Evolutionary conservation across 2,888 invertebrate species (phyloP).

Genomic region (Trichacis sp.): DNA sequence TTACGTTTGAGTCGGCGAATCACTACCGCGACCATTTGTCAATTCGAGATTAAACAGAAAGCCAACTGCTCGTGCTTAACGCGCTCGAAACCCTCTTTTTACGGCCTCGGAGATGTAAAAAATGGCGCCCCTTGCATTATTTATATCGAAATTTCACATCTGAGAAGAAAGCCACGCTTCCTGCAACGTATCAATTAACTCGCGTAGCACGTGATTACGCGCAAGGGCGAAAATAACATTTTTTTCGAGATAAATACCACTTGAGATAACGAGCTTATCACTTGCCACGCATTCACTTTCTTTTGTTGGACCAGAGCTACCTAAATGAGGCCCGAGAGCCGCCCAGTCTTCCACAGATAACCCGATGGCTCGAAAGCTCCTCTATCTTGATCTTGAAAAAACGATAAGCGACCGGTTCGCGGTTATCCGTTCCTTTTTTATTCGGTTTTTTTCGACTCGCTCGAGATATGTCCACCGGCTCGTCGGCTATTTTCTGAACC

Average conservation of each 20-base stretch:
- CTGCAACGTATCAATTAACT: conserved; percentile 1
- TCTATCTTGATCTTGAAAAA: conserved; percentile 27
- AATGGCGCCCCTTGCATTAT: background rate
- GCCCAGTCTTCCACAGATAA: conserved; percentile 15
- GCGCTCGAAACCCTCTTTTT: conserved; percentile 7
- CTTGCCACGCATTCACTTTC: background rate
- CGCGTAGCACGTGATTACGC: background rate
- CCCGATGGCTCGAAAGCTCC: conserved; percentile 25
- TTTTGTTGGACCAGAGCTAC: background rate
- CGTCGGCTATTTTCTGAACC: conserved; percentile 8
- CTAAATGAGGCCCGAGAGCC: background rate
- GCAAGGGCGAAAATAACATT: background rate
- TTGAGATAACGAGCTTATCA: conserved; percentile 5
- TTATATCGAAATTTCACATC: background rate
- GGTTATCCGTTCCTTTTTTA: conserved; percentile 1
- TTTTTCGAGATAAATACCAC: background rate
- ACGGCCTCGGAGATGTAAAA: background rate
- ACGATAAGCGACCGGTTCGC: conserved; percentile 27
- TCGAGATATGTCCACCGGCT: conserved; percentile 3
- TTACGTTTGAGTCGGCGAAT: conserved; percentile 64
- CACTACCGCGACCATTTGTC: conserved; percentile 64
- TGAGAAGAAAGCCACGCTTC: background rate
- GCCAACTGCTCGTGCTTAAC: conserved; percentile 54
- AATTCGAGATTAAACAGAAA: conserved; percentile 64
- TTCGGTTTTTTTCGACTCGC: too few relatives aligned